phyloP scores from a whole-genome alignment of 2,888 invertebrate genomes.

The Ptycholaimellus sp. region DNA sequence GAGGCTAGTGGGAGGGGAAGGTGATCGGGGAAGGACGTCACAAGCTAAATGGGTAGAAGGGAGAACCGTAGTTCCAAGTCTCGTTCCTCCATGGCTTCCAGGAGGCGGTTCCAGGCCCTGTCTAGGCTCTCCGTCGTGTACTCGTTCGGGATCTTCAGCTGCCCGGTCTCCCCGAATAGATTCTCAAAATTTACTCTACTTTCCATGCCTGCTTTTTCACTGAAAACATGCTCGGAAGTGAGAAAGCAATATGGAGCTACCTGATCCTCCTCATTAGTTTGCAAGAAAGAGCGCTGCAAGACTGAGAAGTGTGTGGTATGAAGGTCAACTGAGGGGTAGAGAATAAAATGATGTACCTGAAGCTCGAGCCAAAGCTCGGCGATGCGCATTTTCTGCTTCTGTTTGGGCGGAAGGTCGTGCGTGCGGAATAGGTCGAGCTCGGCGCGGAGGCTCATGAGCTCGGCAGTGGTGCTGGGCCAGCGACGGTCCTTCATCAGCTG shows the following conservation, averaged over 20 bases:
- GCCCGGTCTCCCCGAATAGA: constrained; percentile 11
- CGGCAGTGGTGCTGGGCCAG: constrained; percentile 10
- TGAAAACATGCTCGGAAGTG: no score
- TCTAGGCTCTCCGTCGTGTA: constrained; percentile 26
- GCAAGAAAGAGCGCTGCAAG: no score
- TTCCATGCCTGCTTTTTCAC: no score
- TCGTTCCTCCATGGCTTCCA: constrained; percentile 14
- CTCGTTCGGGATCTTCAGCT: constrained; percentile 21
- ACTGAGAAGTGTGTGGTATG: background rate
- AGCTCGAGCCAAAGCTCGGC: constrained; percentile 47
- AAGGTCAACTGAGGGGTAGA: background rate
- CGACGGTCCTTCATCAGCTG: constrained; percentile 15
- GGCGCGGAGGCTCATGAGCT: constrained; percentile 37
- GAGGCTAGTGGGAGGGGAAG: no score
- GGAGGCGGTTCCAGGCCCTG: constrained; percentile 25
- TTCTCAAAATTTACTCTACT: constrained; percentile 4
- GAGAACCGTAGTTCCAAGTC: no score
- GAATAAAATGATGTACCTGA: constrained; percentile 17
- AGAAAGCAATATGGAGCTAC: no score
- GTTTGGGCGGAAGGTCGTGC: constrained; percentile 71
- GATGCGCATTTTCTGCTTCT: constrained; percentile 66
- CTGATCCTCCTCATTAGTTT: no score
- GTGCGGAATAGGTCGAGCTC: constrained; percentile 75
- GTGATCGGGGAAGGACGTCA: no score
- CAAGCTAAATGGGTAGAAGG: no score